phyloP scores from a whole-genome alignment of 2,888 invertebrate species.

The Diarsia rubi region DNA sequence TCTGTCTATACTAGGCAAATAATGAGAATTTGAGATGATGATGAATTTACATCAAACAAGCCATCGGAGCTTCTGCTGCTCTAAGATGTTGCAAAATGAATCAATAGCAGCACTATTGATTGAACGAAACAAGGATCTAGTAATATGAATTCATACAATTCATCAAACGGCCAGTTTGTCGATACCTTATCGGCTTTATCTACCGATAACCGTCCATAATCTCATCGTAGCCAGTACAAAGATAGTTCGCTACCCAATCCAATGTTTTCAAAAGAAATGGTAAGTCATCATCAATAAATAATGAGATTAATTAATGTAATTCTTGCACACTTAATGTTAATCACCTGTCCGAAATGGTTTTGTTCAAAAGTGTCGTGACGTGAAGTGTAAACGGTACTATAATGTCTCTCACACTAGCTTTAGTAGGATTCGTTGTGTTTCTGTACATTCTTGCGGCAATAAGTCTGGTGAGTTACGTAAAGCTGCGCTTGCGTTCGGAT shows the following conservation, averaged over 20 bases:
- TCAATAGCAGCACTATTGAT: not conserved
- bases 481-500: conserved; percentile 25
- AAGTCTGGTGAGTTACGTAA: conserved; percentile 64
- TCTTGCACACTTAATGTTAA: conserved; percentile 49
- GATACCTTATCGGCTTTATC: conserved; percentile 58
- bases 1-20: not conserved
- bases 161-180: conserved; percentile 41
- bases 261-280: conserved; percentile 83
- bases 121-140: conserved; percentile 43
- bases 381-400: conserved; percentile 50
- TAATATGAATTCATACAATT: conserved; percentile 46
- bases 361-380: conserved; percentile 29
- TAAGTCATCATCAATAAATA: conserved; percentile 78
- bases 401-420: conserved; percentile 52
- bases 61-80: not conserved
- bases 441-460: conserved; percentile 61
- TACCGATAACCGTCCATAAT: conserved; percentile 48
- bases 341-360: conserved; percentile 53
- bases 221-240: conserved; percentile 55
- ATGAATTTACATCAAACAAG: not conserved
- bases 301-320: conserved; percentile 69
- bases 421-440: conserved; percentile 52
- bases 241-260: conserved; percentile 75
- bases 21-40: not conserved
- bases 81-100: not conserved